phyloP scores from a whole-genome alignment of 1,140 invertebrate genomes.

The Caenorhabditis latens region DNA sequence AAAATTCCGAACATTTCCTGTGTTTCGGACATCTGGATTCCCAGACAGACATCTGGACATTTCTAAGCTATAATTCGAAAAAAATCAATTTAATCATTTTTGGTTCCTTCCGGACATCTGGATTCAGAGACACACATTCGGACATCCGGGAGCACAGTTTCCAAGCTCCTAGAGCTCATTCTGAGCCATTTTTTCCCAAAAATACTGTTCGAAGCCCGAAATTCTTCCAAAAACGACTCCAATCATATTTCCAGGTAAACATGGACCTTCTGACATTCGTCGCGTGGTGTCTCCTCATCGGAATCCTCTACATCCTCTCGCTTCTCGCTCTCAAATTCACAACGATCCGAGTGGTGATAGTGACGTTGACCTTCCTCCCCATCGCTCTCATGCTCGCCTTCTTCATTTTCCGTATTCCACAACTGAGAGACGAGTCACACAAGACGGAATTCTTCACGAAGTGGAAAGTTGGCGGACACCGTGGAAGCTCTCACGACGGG shows the following conservation, averaged over 20 bases:
- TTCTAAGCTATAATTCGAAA: too few relatives aligned
- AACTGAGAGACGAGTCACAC: background rate
- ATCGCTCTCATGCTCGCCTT: constrained; percentile 3
- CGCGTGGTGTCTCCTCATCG: constrained; percentile 1
- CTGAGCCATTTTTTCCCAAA: too few relatives aligned
- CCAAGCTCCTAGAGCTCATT: too few relatives aligned
- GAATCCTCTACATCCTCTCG: constrained; percentile 12
- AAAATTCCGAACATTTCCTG: too few relatives aligned
- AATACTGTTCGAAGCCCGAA: too few relatives aligned
- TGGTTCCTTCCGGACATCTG: too few relatives aligned
- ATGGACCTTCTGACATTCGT: constrained; percentile 18
- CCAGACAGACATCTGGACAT: too few relatives aligned
- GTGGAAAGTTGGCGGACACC: constrained; percentile 24
- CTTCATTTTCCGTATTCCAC: constrained; percentile 34
- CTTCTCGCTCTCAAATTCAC: constrained; percentile 35
- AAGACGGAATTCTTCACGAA: background rate
- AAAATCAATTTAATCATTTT: too few relatives aligned
- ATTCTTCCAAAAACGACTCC: background rate
- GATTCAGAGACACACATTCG: too few relatives aligned
- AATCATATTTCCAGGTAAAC: constrained; percentile 4
- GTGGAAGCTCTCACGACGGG: constrained; percentile 11
- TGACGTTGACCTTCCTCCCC: background rate
- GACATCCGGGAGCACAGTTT: too few relatives aligned
- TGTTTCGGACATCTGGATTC: too few relatives aligned
- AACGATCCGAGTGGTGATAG: constrained; percentile 32